Conservation (phyloP, 1,140 invertebrate genomes). For the Magallana ariakensis region DNA sequence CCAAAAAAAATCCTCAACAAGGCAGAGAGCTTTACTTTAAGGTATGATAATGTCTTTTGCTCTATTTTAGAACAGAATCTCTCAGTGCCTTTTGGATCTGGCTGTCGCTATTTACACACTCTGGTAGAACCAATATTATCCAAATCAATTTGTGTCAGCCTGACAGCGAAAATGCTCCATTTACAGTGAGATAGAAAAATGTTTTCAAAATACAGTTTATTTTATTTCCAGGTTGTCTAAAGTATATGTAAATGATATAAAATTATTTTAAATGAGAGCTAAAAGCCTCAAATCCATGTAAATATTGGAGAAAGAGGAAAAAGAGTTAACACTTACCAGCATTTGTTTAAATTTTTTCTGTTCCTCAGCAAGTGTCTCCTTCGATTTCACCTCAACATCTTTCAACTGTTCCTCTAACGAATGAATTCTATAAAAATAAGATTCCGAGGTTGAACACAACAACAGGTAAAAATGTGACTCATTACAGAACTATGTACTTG, state of each 20-base stretch:
- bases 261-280: neutral
- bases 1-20: too few relatives aligned
- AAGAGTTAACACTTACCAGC: constrained; percentile 78
- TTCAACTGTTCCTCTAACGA: constrained; percentile 95
- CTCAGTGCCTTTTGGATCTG: neutral
- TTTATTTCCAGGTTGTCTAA: neutral
- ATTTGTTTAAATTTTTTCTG: constrained; percentile 91
- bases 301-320: neutral
- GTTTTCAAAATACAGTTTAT: neutral
- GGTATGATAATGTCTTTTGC: too few relatives aligned
- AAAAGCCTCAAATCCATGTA: neutral
- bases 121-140: neutral
- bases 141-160: neutral
- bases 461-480: constrained; percentile 20
- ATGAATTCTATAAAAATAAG: constrained; percentile 84
- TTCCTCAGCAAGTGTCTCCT: constrained; percentile 91
- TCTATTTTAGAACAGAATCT: too few relatives aligned
- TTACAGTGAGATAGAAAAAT: constrained; percentile 2
- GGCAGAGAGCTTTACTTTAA: too few relatives aligned
- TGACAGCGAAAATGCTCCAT: neutral
- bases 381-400: constrained; percentile 91
- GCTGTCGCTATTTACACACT: neutral
- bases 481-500: neutral
- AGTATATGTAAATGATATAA: neutral
- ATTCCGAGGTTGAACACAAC: neutral